Conservation (phyloP, 2,888 invertebrate genomes). For the Ariolimax columbianus region DNA sequence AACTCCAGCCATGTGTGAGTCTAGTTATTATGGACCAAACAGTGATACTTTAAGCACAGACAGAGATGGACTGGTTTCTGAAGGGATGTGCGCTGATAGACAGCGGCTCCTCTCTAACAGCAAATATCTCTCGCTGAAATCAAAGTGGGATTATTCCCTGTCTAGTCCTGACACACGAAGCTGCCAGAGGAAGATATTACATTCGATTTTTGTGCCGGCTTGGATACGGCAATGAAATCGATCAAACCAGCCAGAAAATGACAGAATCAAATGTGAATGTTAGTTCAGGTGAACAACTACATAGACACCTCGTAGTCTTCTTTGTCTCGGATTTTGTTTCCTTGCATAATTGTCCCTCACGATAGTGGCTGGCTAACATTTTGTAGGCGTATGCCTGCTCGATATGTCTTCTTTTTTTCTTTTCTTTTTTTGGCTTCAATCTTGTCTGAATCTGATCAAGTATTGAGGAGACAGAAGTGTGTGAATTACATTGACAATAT, state of each 20-base stretch:
- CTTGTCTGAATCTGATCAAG: too few relatives aligned
- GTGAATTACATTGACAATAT: too few relatives aligned
- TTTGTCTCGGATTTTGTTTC: too few relatives aligned
- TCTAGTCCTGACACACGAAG: neutral
- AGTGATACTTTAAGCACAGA: neutral
- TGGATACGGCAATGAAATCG: neutral
- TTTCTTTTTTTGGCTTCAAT: too few relatives aligned
- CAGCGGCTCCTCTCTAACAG: neutral
- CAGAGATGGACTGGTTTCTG: neutral
- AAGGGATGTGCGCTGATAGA: neutral
- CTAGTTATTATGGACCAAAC: too few relatives aligned
- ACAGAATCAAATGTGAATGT: neutral
- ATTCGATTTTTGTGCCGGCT: neutral
- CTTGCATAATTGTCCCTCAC: too few relatives aligned
- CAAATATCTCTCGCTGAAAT: neutral
- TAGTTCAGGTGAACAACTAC: neutral
- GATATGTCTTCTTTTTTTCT: neutral
- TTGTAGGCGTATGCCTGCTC: neutral
- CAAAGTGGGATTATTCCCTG: neutral
- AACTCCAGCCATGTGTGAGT: too few relatives aligned
- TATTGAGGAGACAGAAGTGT: too few relatives aligned
- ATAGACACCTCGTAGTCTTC: neutral
- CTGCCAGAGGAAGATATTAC: neutral
- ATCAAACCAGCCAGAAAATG: neutral
- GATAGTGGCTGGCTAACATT: too few relatives aligned